These are phyloP conservation scores for Enteromius afrohamiltoni DNA, from an alignment of 2,797 vertebrate species.

Conservation along the genomic window DNA sequence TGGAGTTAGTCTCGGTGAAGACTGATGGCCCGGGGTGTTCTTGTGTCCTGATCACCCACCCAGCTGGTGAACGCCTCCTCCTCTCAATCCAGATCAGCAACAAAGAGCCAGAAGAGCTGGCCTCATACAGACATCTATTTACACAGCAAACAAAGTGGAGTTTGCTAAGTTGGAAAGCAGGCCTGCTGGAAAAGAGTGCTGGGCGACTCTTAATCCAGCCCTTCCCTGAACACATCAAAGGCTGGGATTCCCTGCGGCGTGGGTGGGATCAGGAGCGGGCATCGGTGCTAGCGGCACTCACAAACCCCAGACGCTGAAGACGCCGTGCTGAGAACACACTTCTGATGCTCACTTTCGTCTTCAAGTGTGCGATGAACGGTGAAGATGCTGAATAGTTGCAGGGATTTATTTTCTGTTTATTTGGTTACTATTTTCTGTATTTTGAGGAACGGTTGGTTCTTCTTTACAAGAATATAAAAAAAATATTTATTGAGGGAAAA, in stretches of 20 bases:
- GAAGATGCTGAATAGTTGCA: constrained; percentile 39
- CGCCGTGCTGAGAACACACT: not conserved
- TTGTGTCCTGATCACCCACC: constrained; percentile 78
- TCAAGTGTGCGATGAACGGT: not conserved
- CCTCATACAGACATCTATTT: constrained; percentile 59
- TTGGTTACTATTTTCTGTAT: not conserved
- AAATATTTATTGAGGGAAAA: too few species aligned
- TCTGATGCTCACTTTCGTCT: not conserved
- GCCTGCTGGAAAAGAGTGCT: constrained; percentile 58
- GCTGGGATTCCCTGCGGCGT: constrained; percentile 70
- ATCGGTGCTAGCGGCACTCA: not conserved
- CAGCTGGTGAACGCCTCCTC: constrained; percentile 66
- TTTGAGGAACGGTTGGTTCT: not conserved
- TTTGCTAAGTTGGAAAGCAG: constrained; percentile 28
- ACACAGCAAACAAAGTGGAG: constrained; percentile 44
- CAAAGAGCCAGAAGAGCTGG: constrained; percentile 53
- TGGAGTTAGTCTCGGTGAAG: constrained; percentile 5
- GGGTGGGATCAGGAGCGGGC: constrained; percentile 54
- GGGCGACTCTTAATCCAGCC: constrained; percentile 65
- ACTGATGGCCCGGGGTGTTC: constrained; percentile 76
- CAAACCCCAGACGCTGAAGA: not conserved
- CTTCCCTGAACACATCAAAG: constrained; percentile 74
- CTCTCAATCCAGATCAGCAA: constrained; percentile 31
- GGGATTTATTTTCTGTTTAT: constrained; percentile 13
- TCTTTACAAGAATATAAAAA: not conserved